These are phyloP conservation scores for Myotis planiceps DNA, from an alignment of 2,797 vertebrate species.

Conservation along the genomic window DNA sequence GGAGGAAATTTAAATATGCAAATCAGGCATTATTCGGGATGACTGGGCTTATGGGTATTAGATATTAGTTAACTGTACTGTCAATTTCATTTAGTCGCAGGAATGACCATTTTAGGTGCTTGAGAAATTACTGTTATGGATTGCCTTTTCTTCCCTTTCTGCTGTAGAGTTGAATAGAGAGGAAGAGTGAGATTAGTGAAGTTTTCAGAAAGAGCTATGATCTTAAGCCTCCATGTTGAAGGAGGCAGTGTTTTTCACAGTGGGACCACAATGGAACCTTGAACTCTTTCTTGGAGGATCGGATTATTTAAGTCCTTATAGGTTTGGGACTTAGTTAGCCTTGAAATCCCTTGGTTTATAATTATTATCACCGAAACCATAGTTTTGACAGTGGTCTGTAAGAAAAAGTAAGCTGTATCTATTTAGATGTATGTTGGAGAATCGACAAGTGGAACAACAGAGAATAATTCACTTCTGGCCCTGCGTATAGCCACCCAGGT, in stretches of 20 bases:
- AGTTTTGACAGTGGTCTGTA: not conserved
- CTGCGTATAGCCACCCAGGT: not conserved
- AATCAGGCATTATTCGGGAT: conserved; percentile 90
- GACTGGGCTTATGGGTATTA: conserved; percentile 83
- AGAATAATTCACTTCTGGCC: conserved; percentile 50
- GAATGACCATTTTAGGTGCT: conserved; percentile 78
- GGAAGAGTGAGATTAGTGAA: conserved; percentile 77
- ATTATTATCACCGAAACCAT: conserved; percentile 66
- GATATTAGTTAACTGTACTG: conserved; percentile 80
- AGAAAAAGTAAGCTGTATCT: conserved; percentile 47
- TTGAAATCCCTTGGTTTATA: conserved; percentile 46
- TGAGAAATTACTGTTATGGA: conserved; percentile 78
- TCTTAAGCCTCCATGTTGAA: conserved; percentile 72
- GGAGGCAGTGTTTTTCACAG: not conserved
- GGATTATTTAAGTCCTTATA: conserved; percentile 67
- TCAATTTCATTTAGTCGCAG: conserved; percentile 78
- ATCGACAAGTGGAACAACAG: conserved; percentile 58
- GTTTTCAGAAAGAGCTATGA: conserved; percentile 71
- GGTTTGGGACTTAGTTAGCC: conserved; percentile 67
- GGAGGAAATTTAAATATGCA: conserved; percentile 93
- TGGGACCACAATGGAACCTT: not conserved
- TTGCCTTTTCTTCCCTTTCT: conserved; percentile 68
- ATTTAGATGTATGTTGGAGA: conserved; percentile 49
- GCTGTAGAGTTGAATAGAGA: conserved; percentile 68
- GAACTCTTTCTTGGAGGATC: not conserved